A percentile compares a stretch with the other conserved stretches of the same genome.
These are phyloP conservation scores for Coptodon rendalli DNA, from an alignment of 2,113 vertebrate genomes.

Conservation along the genomic window DNA sequence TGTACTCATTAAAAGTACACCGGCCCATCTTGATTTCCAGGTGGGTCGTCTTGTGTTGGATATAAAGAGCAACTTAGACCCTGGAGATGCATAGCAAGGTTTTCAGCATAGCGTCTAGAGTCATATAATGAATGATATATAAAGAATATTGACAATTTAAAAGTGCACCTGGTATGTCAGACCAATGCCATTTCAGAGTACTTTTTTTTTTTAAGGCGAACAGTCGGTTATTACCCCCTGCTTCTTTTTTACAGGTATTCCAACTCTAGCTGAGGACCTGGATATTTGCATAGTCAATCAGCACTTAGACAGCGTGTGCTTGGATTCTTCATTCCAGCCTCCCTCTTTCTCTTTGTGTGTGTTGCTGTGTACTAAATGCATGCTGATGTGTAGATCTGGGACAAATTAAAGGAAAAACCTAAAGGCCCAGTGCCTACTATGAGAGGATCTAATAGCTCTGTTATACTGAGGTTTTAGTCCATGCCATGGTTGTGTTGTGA, in stretches of 20 bases:
- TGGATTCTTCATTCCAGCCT: neutral
- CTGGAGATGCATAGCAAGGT: neutral
- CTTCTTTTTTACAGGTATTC: neutral
- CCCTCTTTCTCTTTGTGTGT: neutral
- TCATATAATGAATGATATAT: neutral
- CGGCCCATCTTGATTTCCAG: neutral
- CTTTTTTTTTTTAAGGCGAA: neutral
- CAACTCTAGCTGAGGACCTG: neutral
- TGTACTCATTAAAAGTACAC: neutral
- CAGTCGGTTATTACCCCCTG: neutral
- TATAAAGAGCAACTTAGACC: neutral
- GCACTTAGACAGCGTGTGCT: neutral
- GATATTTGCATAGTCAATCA: constrained; percentile 7
- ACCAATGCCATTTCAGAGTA: neutral
- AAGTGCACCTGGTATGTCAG: neutral
- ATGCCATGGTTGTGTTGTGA: neutral
- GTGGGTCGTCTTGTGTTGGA: neutral
- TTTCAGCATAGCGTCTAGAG: neutral
- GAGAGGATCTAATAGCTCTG: neutral
- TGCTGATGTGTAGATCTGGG: neutral
- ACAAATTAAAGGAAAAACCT: neutral
- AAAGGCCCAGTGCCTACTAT: neutral
- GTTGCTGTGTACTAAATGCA: neutral
- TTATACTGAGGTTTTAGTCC: neutral
- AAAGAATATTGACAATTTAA: neutral